Percentiles rank a stretch among this genome's conserved stretches.
phyloP scores from a whole-genome alignment of 2,888 invertebrate genomes.

The Acanthosepion esculentum region DNA sequence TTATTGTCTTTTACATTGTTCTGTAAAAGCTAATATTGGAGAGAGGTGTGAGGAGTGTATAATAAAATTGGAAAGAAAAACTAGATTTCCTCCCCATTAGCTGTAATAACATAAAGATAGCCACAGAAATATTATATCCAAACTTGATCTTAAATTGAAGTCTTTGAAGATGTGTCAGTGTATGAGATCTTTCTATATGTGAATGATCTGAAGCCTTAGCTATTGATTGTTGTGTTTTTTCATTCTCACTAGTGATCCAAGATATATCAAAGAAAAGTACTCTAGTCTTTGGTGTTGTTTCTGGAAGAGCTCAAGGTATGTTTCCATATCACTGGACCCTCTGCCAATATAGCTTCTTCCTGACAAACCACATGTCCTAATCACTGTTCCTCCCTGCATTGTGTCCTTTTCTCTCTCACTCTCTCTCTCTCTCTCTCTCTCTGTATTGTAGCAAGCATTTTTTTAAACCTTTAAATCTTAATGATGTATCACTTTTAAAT shows the following conservation, averaged over 20 bases:
- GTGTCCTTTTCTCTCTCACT: neutral
- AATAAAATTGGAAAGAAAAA: neutral
- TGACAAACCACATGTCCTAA: neutral
- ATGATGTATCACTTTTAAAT: no score
- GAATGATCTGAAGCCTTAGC: neutral
- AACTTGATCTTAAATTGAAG: neutral
- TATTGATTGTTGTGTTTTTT: constrained; percentile 25
- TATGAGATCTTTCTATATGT: neutral
- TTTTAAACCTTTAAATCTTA: no score
- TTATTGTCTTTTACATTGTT: no score
- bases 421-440: neutral
- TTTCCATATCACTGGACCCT: constrained; percentile 39
- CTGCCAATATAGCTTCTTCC: neutral
- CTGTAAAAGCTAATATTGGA: neutral
- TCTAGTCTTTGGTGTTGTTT: constrained; percentile 3
- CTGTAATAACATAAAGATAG: neutral
- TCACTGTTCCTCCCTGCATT: neutral
- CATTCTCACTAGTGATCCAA: constrained; percentile 21
- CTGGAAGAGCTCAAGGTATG: constrained; percentile 46
- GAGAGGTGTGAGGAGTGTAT: neutral
- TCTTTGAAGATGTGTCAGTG: neutral
- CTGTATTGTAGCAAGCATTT: neutral
- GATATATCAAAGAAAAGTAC: constrained; percentile 16
- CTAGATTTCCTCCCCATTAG: neutral
- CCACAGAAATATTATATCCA: neutral